Conservation (phyloP, 2,797 vertebrate species). For the Poecilia gillii region DNA sequence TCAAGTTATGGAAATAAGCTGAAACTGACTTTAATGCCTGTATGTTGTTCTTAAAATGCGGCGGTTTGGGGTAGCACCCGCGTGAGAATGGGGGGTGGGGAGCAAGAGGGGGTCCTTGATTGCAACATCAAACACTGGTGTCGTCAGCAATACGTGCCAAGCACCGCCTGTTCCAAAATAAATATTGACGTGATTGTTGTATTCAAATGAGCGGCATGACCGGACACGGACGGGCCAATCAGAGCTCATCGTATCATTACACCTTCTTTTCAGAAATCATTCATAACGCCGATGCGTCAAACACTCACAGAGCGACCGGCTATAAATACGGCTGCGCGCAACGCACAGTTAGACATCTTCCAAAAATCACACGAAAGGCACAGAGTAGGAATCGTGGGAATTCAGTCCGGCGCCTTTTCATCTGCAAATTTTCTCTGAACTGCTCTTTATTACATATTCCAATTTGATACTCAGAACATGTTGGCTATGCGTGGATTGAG, state of each 20-base stretch:
- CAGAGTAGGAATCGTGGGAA: conserved; percentile 51
- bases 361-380: conserved; percentile 72
- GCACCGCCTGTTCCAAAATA: conserved; percentile 74
- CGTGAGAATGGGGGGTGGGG: conserved; percentile 37
- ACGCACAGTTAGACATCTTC: conserved; percentile 72
- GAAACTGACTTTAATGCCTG: background rate
- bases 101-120: conserved; percentile 31
- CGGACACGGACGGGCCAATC: conserved; percentile 77
- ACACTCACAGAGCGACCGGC: conserved; percentile 72
- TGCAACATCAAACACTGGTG: conserved; percentile 72
- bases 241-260: conserved; percentile 74
- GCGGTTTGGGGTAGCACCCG: conserved; percentile 23
- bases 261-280: conserved; percentile 86
- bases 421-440: conserved; percentile 34
- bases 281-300: conserved; percentile 85
- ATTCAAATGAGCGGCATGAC: conserved; percentile 76
- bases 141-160: conserved; percentile 61
- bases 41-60: conserved; percentile 1
- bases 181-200: conserved; percentile 78
- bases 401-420: conserved; percentile 15
- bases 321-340: conserved; percentile 83
- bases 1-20: conserved; percentile 7
- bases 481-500: conserved; percentile 71
- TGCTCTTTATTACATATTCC: conserved; percentile 42
- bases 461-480: conserved; percentile 56